These are phyloP conservation scores for Troides aeacus DNA, from an alignment of 2,888 invertebrate genomes.

Conservation along the genomic window DNA sequence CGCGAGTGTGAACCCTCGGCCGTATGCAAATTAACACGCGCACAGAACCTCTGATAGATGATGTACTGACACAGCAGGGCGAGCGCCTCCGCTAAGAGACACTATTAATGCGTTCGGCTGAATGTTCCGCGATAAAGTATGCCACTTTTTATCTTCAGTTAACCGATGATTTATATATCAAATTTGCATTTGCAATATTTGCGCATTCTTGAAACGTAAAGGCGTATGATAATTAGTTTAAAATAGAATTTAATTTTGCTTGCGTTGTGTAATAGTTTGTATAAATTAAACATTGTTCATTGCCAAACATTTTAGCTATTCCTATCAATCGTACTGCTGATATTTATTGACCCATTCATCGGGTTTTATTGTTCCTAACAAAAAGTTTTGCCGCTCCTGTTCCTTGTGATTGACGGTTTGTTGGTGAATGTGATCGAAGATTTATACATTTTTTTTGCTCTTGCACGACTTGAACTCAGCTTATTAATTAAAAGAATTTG, in stretches of 20 bases:
- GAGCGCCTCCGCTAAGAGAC: slow-evolving; percentile 19
- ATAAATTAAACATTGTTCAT: slow-evolving; percentile 16
- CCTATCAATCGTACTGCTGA: slow-evolving; percentile 11
- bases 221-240: slow-evolving; percentile 7
- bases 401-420: neutral
- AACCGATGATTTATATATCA: slow-evolving; percentile 18
- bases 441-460: neutral
- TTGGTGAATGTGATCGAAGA: neutral
- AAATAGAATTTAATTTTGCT: neutral
- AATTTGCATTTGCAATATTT: slow-evolving; percentile 12
- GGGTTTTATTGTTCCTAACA: neutral
- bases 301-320: slow-evolving; percentile 22
- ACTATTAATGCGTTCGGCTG: slow-evolving; percentile 27
- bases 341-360: slow-evolving; percentile 7
- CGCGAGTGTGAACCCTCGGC: slow-evolving; percentile 55
- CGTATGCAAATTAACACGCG: slow-evolving; percentile 68
- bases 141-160: slow-evolving; percentile 19
- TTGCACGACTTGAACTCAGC: too few species aligned
- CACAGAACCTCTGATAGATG: slow-evolving; percentile 66
- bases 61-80: slow-evolving; percentile 53
- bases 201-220: slow-evolving; percentile 6
- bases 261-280: slow-evolving; percentile 4
- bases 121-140: slow-evolving; percentile 23
- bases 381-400: neutral
- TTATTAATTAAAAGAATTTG: too few species aligned